phyloP scores from a whole-genome alignment of 2,113 vertebrate species.

The Calcarius ornatus region DNA sequence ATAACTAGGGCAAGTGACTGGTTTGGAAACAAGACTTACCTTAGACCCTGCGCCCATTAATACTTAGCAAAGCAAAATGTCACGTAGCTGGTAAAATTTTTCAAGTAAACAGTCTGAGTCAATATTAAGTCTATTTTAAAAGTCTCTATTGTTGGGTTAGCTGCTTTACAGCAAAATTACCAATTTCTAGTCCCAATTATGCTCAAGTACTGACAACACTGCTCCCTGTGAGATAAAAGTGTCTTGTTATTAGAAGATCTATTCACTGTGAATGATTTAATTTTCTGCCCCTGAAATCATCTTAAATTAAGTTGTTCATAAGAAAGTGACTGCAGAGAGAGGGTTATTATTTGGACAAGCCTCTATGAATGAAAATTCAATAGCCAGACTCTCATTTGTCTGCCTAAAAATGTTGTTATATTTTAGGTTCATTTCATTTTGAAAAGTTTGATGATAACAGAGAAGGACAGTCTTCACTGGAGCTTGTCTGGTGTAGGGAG shows the following conservation, averaged over 20 bases:
- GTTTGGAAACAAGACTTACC: not conserved
- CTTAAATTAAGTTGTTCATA: constrained; percentile 37
- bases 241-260: constrained; percentile 25
- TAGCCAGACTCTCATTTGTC: constrained; percentile 8
- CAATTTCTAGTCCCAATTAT: constrained; percentile 26
- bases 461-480: constrained; percentile 13
- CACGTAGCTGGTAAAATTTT: not conserved
- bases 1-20: not conserved
- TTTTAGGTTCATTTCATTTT: constrained; percentile 55
- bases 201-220: not conserved
- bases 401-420: not conserved
- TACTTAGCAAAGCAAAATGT: not conserved
- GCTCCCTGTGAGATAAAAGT: constrained; percentile 22
- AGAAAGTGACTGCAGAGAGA: constrained; percentile 28
- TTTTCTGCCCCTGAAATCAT: constrained; percentile 67
- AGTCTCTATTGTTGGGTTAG: not conserved
- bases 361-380: constrained; percentile 23
- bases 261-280: constrained; percentile 55
- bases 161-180: not conserved
- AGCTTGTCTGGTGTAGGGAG: not conserved
- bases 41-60: not conserved
- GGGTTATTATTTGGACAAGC: constrained; percentile 22
- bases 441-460: constrained; percentile 47
- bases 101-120: not conserved
- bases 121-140: not conserved